phyloP scores from a whole-genome alignment of 2,113 vertebrate species.

The zebrafish (Danio rerio) region GRCz12tu NC_133195.1:36189501-36190000 shows the following conservation, averaged over 20 bases:
- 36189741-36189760: constrained; percentile 51
- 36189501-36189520: neutral
- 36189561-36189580: constrained; percentile 52
- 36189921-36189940: constrained; percentile 51
- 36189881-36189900: constrained; percentile 51
- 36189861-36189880: constrained; percentile 60
- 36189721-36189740: constrained; percentile 41
- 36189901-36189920: constrained; percentile 39
- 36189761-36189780: constrained; percentile 43
- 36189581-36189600: constrained; percentile 23
- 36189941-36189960: constrained; percentile 51
- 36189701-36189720: constrained; percentile 55
- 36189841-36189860: constrained; percentile 56
- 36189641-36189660: constrained; percentile 26
- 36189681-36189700: constrained; percentile 56
- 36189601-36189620: constrained; percentile 37
- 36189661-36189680: constrained; percentile 33
- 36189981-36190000: constrained; percentile 31
- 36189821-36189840: constrained; percentile 42
- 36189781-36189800: constrained; percentile 41
- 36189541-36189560: constrained; percentile 34
- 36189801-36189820: constrained; percentile 50
- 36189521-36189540: constrained; percentile 7
- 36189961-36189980: constrained; percentile 52
- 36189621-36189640: constrained; percentile 50